Percentiles rank a stretch among this genome's conserved stretches.
Evolutionary conservation across 1,140 invertebrate genomes (phyloP).

Genomic region (Steinernema khuongi): DNA sequence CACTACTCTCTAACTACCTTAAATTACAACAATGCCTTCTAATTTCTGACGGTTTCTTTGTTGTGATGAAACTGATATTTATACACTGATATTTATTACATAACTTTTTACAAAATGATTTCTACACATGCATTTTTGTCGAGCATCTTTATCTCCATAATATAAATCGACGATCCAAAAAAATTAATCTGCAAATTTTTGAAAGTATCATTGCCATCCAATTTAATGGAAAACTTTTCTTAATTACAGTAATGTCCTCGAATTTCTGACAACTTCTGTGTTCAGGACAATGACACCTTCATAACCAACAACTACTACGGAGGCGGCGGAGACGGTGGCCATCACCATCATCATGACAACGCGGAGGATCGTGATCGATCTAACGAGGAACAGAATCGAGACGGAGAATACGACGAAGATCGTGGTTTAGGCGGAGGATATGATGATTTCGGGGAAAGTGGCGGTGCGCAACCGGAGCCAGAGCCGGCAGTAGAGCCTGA

Average conservation of each 20-base stretch:
- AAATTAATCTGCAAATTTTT: constrained; percentile 27
- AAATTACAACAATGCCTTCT: too few relatives aligned
- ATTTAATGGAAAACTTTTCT: too few relatives aligned
- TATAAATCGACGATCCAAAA: too few relatives aligned
- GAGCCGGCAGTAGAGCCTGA: constrained; percentile 18
- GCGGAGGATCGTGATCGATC: constrained; percentile 6
- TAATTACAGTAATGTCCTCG: not conserved
- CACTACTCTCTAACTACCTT: too few relatives aligned
- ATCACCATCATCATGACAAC: constrained; percentile 13
- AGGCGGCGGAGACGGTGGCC: constrained; percentile 18
- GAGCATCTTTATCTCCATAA: too few relatives aligned
- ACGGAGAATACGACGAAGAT: not conserved
- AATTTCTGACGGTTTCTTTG: too few relatives aligned
- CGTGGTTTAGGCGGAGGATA: not conserved
- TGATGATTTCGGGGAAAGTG: not conserved
- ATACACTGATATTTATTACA: too few relatives aligned
- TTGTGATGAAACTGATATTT: too few relatives aligned
- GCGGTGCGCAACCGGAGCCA: not conserved
- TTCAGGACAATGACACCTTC: constrained; percentile 31
- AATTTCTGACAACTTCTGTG: constrained; percentile 4
- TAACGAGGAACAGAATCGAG: not conserved
- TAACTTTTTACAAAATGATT: too few relatives aligned
- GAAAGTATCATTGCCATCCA: constrained; percentile 25
- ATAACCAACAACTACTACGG: constrained; percentile 37
- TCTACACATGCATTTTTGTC: too few relatives aligned